Evolutionary conservation across 2,888 invertebrate species (phyloP).

Genomic region (Cyaniris semiargus): DNA sequence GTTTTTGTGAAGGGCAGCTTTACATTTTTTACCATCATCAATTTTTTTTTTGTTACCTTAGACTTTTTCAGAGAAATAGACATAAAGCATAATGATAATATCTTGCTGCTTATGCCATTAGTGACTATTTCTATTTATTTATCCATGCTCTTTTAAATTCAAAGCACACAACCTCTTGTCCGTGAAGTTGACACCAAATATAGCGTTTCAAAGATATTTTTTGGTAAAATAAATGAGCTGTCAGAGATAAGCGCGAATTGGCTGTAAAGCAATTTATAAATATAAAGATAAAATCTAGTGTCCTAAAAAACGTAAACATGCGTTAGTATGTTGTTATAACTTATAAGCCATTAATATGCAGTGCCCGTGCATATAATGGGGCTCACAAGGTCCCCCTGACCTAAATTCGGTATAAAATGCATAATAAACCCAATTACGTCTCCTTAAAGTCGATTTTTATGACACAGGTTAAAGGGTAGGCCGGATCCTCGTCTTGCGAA

Average conservation of each 20-base stretch:
- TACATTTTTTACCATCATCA: background rate
- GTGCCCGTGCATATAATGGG: slow-evolving; percentile 19
- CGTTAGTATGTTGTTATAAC: background rate
- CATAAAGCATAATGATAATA: background rate
- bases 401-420: slow-evolving; percentile 19
- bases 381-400: slow-evolving; percentile 29
- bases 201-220: slow-evolving; percentile 13
- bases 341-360: slow-evolving; percentile 26
- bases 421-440: slow-evolving; percentile 7
- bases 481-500: slow-evolving; percentile 19
- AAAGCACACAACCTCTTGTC: background rate
- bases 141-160: background rate
- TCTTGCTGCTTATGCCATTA: too few species aligned
- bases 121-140: too few species aligned
- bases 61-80: too few species aligned
- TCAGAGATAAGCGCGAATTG: slow-evolving; percentile 16
- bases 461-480: slow-evolving; percentile 25
- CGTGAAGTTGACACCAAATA: background rate
- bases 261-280: slow-evolving; percentile 1
- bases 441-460: slow-evolving; percentile 28
- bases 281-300: slow-evolving; percentile 15
- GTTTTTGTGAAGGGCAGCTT: background rate
- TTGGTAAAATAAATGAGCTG: slow-evolving; percentile 4
- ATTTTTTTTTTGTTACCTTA: background rate
- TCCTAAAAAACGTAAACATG: slow-evolving; percentile 12